Percentiles rank a stretch among this genome's conserved stretches.
phyloP scores from a whole-genome alignment of 2,113 vertebrate species.

The Brachyistius frenatus region DNA sequence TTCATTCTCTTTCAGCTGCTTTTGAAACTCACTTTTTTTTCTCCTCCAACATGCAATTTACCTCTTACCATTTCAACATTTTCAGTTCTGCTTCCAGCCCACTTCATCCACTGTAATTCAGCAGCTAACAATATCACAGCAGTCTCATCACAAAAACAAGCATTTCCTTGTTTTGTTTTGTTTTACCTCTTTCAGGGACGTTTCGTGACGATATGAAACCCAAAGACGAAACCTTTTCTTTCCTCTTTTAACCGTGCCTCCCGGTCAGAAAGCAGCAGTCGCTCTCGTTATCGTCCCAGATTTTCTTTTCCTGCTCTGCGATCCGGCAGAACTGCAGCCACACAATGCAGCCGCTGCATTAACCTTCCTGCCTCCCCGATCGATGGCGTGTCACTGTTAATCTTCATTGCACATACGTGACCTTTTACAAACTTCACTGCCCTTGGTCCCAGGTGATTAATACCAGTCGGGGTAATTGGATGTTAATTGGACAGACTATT shows the following conservation, averaged over 20 bases:
- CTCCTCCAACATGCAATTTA: background rate
- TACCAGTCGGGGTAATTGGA: slow-evolving; percentile 72
- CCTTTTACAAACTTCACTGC: slow-evolving; percentile 74
- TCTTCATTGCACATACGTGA: slow-evolving; percentile 77
- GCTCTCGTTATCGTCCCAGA: slow-evolving; percentile 4
- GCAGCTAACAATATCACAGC: background rate
- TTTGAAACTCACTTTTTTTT: background rate
- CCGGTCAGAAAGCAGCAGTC: slow-evolving; percentile 15
- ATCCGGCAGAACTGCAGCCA: slow-evolving; percentile 42
- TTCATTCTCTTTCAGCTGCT: background rate
- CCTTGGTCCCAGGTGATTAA: slow-evolving; percentile 74
- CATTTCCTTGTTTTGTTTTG: background rate
- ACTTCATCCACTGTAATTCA: slow-evolving; percentile 1
- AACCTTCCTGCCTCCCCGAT: slow-evolving; percentile 61
- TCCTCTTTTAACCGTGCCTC: background rate
- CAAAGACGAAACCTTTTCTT: background rate
- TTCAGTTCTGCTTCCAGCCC: background rate
- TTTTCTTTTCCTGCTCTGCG: slow-evolving; percentile 40
- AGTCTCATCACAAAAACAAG: background rate
- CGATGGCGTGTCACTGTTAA: slow-evolving; percentile 74
- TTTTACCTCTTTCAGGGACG: background rate
- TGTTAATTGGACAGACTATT: slow-evolving; percentile 83
- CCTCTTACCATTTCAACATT: slow-evolving; percentile 3
- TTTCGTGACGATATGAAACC: background rate
- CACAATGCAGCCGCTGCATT: slow-evolving; percentile 47